These are phyloP conservation scores for Dasysyrphus tricinctus DNA, from an alignment of 2,888 invertebrate species.

Conservation along the genomic window DNA sequence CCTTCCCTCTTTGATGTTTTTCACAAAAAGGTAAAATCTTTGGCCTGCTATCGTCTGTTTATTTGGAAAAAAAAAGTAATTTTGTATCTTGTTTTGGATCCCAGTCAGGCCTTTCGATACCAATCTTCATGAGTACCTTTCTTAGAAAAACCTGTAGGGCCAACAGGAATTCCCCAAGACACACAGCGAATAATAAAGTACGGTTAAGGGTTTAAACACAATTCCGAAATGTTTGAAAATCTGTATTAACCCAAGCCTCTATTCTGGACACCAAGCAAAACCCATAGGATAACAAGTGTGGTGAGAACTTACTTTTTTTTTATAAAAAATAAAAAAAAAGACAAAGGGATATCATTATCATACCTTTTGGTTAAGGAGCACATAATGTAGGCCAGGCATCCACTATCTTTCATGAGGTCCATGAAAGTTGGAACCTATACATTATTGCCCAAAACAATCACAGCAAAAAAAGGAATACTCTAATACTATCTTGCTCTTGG, in stretches of 20 bases:
- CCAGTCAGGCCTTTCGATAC: constrained; percentile 13
- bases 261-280: background rate
- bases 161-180: constrained; percentile 58
- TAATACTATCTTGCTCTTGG: background rate
- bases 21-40: constrained; percentile 29
- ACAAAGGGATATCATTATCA: background rate
- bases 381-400: background rate
- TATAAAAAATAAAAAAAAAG: background rate
- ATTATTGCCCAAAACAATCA: constrained; percentile 21
- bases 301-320: background rate
- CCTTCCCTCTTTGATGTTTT: constrained; percentile 12
- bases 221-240: constrained; percentile 40
- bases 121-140: constrained; percentile 39
- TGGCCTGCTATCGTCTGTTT: constrained; percentile 9
- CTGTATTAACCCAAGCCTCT: background rate
- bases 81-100: constrained; percentile 34
- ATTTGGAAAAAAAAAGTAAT: constrained; percentile 10
- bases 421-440: constrained; percentile 3
- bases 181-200: constrained; percentile 58
- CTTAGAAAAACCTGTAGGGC: constrained; percentile 17
- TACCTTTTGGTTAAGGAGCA: background rate
- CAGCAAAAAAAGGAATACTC: background rate
- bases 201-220: constrained; percentile 40
- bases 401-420: constrained; percentile 8
- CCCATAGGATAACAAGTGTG: constrained; percentile 7